These are phyloP conservation scores for Drosophila kohkoa DNA, from an alignment of 1,140 invertebrate species.

Conservation along the genomic window DNA sequence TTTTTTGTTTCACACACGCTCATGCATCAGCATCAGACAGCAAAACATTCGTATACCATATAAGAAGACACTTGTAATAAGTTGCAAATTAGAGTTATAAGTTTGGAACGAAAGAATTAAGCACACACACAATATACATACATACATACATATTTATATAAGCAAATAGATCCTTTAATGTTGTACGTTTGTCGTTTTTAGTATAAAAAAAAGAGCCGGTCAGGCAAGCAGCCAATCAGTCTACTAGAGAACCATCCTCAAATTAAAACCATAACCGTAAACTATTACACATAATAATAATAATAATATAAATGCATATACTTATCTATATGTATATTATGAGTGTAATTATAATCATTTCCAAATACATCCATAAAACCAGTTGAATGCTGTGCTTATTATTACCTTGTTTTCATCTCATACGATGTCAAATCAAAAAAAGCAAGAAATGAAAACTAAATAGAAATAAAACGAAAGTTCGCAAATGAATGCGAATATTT, in stretches of 20 bases:
- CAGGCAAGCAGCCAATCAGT: conserved; percentile 47
- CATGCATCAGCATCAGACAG: conserved; percentile 40
- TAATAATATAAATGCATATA: conserved; percentile 23
- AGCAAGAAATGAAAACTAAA: conserved; percentile 29
- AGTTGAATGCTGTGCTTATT: conserved; percentile 38
- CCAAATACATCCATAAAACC: conserved; percentile 15
- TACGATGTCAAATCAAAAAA: conserved; percentile 20
- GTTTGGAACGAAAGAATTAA: conserved; percentile 35
- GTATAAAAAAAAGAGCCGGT: conserved; percentile 31
- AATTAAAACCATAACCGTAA: conserved; percentile 33
- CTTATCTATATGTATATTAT: conserved; percentile 13
- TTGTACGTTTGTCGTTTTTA: conserved; percentile 76
- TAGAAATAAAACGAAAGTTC: conserved; percentile 40
- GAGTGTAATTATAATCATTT: conserved; percentile 29
- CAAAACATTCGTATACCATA: conserved; percentile 75
- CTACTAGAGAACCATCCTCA: conserved; percentile 33
- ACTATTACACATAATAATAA: conserved; percentile 9
- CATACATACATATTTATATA: conserved; percentile 35
- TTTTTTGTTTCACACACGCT: neutral
- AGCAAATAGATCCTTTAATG: conserved; percentile 64
- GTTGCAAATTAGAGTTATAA: conserved; percentile 59
- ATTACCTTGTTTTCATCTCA: conserved; percentile 30
- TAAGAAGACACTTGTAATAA: conserved; percentile 75
- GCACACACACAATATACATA: conserved; percentile 36
- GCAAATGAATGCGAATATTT: conserved; percentile 57